Evolutionary conservation across 2,797 vertebrate genomes (phyloP).

Genomic region (Microcaecilia unicolor): DNA sequence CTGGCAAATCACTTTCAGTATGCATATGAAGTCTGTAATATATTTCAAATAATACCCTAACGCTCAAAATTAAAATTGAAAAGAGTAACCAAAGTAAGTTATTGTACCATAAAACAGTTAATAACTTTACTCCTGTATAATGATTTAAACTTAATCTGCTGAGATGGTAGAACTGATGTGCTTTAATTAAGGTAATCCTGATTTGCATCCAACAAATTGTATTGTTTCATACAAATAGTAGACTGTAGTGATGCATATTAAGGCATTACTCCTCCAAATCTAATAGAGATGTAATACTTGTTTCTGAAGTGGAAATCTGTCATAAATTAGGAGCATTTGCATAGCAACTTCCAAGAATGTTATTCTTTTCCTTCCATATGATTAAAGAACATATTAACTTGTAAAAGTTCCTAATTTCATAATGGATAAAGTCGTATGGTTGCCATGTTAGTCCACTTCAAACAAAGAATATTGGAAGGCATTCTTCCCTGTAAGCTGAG

Average conservation of each 20-base stretch:
- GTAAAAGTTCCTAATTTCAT: constrained; percentile 27
- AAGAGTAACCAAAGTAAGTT: constrained; percentile 53
- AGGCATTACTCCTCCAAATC: constrained; percentile 41
- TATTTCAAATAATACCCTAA: constrained; percentile 62
- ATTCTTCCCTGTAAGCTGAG: too few relatives aligned
- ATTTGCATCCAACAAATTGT: constrained; percentile 55
- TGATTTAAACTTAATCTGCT: constrained; percentile 51
- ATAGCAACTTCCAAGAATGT: constrained; percentile 43
- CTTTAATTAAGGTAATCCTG: constrained; percentile 66
- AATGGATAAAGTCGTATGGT: too few relatives aligned
- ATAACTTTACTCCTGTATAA: constrained; percentile 54
- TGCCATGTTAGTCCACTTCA: too few relatives aligned
- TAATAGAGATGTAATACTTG: constrained; percentile 60
- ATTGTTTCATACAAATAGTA: constrained; percentile 51
- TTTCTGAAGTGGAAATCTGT: constrained; percentile 57
- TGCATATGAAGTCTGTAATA: constrained; percentile 49
- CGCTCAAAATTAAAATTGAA: constrained; percentile 60
- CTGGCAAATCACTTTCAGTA: constrained; percentile 54
- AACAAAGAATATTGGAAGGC: too few relatives aligned
- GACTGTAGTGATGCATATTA: constrained; percentile 48
- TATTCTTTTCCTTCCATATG: constrained; percentile 50
- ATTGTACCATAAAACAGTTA: constrained; percentile 56
- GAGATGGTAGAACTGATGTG: constrained; percentile 45
- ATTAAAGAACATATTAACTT: constrained; percentile 30
- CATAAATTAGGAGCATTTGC: constrained; percentile 54